Base-by-base conservation (phyloP, 1,140 invertebrate genomes). In the Cardiocondyla obscurior region DNA sequence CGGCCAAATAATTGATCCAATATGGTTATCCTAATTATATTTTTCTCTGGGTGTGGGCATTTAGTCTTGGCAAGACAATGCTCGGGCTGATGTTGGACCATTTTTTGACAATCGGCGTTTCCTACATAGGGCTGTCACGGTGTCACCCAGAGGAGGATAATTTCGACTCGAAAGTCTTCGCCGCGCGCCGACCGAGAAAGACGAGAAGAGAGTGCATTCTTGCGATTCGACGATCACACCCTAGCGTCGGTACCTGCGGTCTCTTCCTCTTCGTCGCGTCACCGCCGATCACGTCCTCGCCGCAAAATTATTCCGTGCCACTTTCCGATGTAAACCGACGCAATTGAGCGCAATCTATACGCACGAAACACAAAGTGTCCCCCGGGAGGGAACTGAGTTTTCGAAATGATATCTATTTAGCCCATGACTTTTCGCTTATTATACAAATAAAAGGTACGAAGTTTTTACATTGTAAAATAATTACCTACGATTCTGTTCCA, bases 111-210 rank as follows among this genome's bases (percentile, higher is more conserved):
- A n/a, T n/a, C n/a, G n/a, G n/a, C n/a, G n/a, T n/a, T n/a, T n/a
- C n/a, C n/a, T n/a, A n/a, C n/a, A n/a, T n/a, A n/a, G n/a, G n/a
- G n/a, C n/a, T n/a, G n/a, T n/a, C 88, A 90, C 87, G 88, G 82
- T 92, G 92, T 93, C 92, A 93, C 91, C 92, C 91, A 86, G 84
- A 84, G 89, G 90, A 89, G 82, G 88, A 91, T 88, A 93, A 93
- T 93, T 93, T 93, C 76, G 87, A 88, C 74, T 79, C 84, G 85
- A 90, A 92, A 91, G 88, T 90, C 58, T 25, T 84, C 67, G 85
- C 83, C 79, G 73, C 49, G 81, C 84, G 74, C 72, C 22, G 85
- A 25, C 10, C n/a, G 69, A 69, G 42, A 36, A 83, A 44, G 33
- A 55, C 60, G 58, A 86, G 89, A 87, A 87, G 86, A 70, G 76